Evolutionary conservation across 2,888 invertebrate species (phyloP), one percentile per base, ranked within the genome.

Genomic region (Meloe dianella): DNA sequence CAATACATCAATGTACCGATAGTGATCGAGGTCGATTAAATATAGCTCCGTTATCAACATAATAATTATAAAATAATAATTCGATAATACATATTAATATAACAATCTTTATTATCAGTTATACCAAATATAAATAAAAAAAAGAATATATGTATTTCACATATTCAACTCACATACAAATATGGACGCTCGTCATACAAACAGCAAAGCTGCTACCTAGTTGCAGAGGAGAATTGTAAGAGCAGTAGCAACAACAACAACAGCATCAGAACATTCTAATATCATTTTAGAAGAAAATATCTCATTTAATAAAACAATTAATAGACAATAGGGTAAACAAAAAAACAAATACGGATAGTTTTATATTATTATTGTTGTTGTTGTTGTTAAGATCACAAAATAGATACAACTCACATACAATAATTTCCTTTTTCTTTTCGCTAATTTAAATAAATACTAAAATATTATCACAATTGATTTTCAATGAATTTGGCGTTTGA

Each of bases 401-500:
- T n/a, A n/a, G 17, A 27, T 27, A 27, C 27, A 2, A 27, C 27
- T 27, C n/a, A 22, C 47, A 47, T 10, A 8, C 20, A 41, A 6
- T 3, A n/a, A 41, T 7, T 5, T n/a, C 7, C n/a, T 41, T 41
- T 17, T n/a, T n/a, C 10, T n/a, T n/a, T n/a, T n/a, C n/a, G 5
- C 7, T n/a, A n/a, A n/a, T 6, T 17, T 41, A 47, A 73, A 77
- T 76, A 78, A 81, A 82, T 82, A 83, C 82, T 83, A 81, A n/a
- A n/a, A n/a, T n/a, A 82, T 82, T 83, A 84, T 84, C 84, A 84
- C 84, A 84, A 82, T 83, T 73, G 74, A 76, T 78, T 82, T 82
- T 79, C 80, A 79, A 78, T 77, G 67, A 79, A 82, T 83, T 84
- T 83, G 83, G 82, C 83, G 82, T 47, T 83, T 84, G n/a, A 82